Evolutionary conservation across 2,888 invertebrate species (phyloP), one percentile per base, ranked within the genome.

Genomic region (Seira musarum): DNA sequence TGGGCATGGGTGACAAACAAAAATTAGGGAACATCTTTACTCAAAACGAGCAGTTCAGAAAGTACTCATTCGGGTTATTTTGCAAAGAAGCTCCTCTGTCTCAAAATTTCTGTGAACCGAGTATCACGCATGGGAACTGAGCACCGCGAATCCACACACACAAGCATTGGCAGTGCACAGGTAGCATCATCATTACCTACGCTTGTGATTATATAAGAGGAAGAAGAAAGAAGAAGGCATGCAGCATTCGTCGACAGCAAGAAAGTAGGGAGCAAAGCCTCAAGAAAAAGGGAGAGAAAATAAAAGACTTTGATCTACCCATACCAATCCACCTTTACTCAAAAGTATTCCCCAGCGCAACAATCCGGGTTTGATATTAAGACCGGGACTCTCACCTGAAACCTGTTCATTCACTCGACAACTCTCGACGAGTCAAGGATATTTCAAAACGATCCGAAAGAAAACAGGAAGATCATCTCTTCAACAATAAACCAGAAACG

Each of bases 341-440:
- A 53, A 8, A 8, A 30, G 30, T 30, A 30, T 8, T 30, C 30
- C 2, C 46, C 25, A 49, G 53, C 63, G 64, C 81, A 81, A 78
- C 70, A 78, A 81, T 81, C 81, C 81, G 81, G 81, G 81, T 81
- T 76, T 81, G 81, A 81, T 81, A 81, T 81, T 80, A 81, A 81
- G 75, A 76, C 81, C 81, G 81, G 81, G 75, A 81, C 81, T 76
- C 81, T 81, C 81, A 81, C 75, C 81, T 81, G 81, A 81, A 81
- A 81, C 81, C 81, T 81, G 81, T 81, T 81, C 81, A 81, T 81
- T 81, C 81, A 71, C 81, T 81, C 76, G 76, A 76, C 81, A 81
- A 81, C 81, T 81, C 81, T 81, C 81, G 76, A 81, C 81, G 81
- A 81, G 81, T 81, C 81, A 76, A 81, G 81, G 81, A 81, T 81